A percentile compares a stretch with the other conserved stretches of the same genome.
These are phyloP conservation scores for Zeugodacus cucurbitae DNA, from an alignment of 1,140 invertebrate genomes.

Conservation along the genomic window DNA sequence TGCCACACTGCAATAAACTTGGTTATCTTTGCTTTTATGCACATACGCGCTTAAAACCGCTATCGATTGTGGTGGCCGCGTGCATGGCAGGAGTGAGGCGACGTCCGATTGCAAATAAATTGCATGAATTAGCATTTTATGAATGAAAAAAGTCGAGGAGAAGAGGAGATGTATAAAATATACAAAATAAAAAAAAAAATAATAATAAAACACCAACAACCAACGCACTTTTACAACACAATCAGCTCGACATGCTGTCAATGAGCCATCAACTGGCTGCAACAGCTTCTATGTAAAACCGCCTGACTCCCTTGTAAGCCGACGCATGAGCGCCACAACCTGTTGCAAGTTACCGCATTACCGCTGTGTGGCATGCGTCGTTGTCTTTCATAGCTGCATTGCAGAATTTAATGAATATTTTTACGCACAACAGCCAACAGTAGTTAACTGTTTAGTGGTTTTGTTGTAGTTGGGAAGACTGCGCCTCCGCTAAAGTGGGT, in stretches of 20 bases:
- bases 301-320: background rate
- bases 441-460: background rate
- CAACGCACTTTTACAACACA: conserved; percentile 4
- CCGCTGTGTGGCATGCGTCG: background rate
- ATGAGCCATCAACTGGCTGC: background rate
- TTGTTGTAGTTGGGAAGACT: background rate
- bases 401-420: conserved; percentile 15
- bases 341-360: background rate
- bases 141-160: background rate
- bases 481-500: background rate
- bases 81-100: background rate
- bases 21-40: background rate
- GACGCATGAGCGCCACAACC: background rate
- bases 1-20: background rate
- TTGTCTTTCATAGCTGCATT: background rate
- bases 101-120: background rate
- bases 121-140: conserved; percentile 21
- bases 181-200: background rate
- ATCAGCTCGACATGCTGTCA: background rate
- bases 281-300: background rate
- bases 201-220: background rate
- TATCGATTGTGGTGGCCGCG: background rate
- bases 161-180: background rate
- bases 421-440: background rate
- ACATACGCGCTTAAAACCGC: background rate